phyloP scores from a whole-genome alignment of 2,113 vertebrate species.

The Synchiropus splendidus region DNA sequence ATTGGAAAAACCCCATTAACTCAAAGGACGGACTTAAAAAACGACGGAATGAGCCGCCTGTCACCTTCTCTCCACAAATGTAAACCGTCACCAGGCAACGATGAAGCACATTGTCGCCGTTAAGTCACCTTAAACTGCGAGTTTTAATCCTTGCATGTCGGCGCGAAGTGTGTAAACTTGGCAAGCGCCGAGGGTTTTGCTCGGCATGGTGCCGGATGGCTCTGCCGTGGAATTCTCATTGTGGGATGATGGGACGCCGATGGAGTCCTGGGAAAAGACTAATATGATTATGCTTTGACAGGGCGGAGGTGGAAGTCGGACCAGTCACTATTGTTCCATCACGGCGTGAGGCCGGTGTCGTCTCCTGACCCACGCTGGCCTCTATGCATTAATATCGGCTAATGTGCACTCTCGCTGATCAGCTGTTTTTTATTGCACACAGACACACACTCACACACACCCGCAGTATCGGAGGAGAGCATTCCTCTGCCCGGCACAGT shows the following conservation, averaged over 20 bases:
- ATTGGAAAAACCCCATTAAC: no score
- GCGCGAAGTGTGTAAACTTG: conserved; percentile 8
- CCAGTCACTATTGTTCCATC: conserved; percentile 29
- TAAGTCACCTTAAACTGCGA: conserved; percentile 13
- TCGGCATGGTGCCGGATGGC: conserved; percentile 1
- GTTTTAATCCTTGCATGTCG: conserved; percentile 2
- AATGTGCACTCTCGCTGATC: conserved; percentile 26
- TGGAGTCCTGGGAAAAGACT: conserved; percentile 27
- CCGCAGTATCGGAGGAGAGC: no score
- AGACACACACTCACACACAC: conserved; percentile 7
- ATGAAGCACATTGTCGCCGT: conserved; percentile 5
- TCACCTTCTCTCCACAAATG: conserved; percentile 1
- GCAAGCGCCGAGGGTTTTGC: conserved; percentile 4
- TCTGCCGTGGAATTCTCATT: conserved; percentile 16
- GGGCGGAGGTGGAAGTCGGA: conserved; percentile 22
- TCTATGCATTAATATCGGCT: conserved; percentile 13
- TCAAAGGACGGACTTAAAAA: no score
- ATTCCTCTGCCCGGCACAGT: no score
- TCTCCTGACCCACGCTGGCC: not conserved
- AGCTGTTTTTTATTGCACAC: conserved; percentile 28
- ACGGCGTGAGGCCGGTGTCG: conserved; percentile 18
- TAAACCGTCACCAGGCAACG: conserved; percentile 31
- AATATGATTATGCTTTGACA: conserved; percentile 32
- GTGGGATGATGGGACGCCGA: conserved; percentile 1
- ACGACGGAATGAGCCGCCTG: conserved; percentile 2